A percentile compares a stretch with the other conserved stretches of the same genome.
These are phyloP conservation scores for Drosophila littoralis DNA, from an alignment of 1,140 invertebrate genomes.

Conservation along the genomic window DNA sequence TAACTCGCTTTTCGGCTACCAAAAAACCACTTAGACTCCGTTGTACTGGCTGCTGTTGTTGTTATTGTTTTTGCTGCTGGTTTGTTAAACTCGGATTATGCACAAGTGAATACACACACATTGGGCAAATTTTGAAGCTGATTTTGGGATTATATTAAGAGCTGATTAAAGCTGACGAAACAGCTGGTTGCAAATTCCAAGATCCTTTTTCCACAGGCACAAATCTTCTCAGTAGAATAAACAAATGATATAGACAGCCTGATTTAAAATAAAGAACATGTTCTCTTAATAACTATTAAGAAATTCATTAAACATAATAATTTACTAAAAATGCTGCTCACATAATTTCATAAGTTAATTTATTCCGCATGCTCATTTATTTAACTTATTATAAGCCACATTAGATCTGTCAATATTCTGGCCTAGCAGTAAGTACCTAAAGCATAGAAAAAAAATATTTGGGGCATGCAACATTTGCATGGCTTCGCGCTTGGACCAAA, in stretches of 20 bases:
- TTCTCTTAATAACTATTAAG: no score
- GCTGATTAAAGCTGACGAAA: not conserved
- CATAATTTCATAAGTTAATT: not conserved
- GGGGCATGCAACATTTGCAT: slow-evolving; percentile 38
- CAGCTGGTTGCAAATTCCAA: no score
- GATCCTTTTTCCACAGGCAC: no score
- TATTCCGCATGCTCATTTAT: not conserved
- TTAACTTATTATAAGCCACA: not conserved
- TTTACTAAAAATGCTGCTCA: not conserved
- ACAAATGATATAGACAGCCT: no score
- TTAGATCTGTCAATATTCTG: slow-evolving; percentile 14
- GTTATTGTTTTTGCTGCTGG: slow-evolving; percentile 7
- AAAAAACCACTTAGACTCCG: not conserved
- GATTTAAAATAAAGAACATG: no score
- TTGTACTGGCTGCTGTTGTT: not conserved
- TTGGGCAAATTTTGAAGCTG: not conserved
- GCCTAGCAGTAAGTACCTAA: not conserved
- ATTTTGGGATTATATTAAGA: not conserved
- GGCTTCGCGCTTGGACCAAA: not conserved
- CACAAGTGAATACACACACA: slow-evolving; percentile 8
- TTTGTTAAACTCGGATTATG: slow-evolving; percentile 8
- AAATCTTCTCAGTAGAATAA: no score
- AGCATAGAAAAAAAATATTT: not conserved
- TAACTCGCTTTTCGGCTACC: slow-evolving; percentile 15
- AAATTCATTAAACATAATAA: not conserved